Base-by-base conservation (phyloP, 2,797 vertebrate species). In the Urosaurus nigricauda region DNA sequence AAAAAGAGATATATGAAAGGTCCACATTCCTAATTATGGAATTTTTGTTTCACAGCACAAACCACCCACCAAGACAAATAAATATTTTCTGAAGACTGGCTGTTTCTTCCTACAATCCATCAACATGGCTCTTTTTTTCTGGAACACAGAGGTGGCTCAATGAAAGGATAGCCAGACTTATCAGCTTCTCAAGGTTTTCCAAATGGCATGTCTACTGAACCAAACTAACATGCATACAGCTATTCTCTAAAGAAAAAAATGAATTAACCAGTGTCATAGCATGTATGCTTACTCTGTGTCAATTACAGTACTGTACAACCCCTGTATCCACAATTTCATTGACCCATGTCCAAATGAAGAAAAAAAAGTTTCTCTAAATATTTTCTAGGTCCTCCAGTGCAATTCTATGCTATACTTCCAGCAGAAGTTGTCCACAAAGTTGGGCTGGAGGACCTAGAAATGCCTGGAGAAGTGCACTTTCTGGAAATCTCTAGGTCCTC, bases 221-320 rank as follows among this genome's bases (percentile, higher is more conserved):
- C 26, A 74, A 78, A 37, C 47, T 32, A 4, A 63, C 13, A 40
- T 1, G 4, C 13, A 83, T 4, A 3, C 19, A 29, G 16, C 37
- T 84, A 74, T 35, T 84, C 19, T 84, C 51, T 56, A 47, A 8
- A 47, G 13, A 26, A 68, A 53, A 14, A 47, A 53, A 35, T n/a
- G n/a, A n/a, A n/a, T 88, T 83, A 87, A 84, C 87, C 35, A 90
- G 12, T 86, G 79, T 84, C 87, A 83, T 47, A 70, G 5, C 47
- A 51, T 8, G 8, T 51, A 51, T 51, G 47, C 60, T 16, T 21
- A n/a, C 60, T 68, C 60, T 79, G 29, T 53, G 47, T 63, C 63
- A 60, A 84, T 56, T 74, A 70, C 40, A 58, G 56, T 16, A 70
- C 40, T 40, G 56, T 16, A 58, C 47, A 51, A 51, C 47, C 47